Conservation (phyloP, 2,888 invertebrate species). For the Pterostichus niger region DNA sequence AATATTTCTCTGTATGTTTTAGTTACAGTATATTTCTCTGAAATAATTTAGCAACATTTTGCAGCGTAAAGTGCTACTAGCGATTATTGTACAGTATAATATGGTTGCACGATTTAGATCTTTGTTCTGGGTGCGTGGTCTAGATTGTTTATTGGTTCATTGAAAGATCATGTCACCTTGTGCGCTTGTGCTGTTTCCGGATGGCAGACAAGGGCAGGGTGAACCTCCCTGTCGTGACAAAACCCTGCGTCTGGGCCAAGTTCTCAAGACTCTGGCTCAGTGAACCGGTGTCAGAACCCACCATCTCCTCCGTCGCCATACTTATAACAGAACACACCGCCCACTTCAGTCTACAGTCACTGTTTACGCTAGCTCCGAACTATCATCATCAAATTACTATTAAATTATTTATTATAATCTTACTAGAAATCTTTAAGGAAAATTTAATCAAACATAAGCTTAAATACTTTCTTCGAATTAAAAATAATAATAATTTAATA, state of each 20-base stretch:
- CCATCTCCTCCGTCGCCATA: conserved; percentile 65
- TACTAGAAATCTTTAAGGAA: no score
- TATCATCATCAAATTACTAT: neutral
- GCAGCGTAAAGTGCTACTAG: no score
- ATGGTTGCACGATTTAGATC: no score
- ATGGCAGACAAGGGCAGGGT: conserved; percentile 88
- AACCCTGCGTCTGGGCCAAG: conserved; percentile 81
- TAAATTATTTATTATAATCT: neutral
- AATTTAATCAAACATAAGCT: no score
- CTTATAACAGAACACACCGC: conserved; percentile 60
- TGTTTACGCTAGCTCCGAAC: conserved; percentile 49
- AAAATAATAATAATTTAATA: no score
- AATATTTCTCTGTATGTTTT: no score
- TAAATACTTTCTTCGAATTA: no score
- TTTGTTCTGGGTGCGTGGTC: conserved; percentile 14
- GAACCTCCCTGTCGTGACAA: conserved; percentile 84
- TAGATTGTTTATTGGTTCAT: conserved; percentile 17
- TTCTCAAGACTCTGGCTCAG: conserved; percentile 80
- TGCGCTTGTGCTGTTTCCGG: conserved; percentile 90
- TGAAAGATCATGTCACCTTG: conserved; percentile 82
- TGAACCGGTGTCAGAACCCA: conserved; percentile 69
- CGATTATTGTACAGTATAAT: no score
- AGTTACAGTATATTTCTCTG: no score
- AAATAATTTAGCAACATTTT: no score
- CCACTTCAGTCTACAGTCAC: conserved; percentile 20